Conservation (phyloP, 2,797 vertebrate species). For the Crenuchus spilurus region DNA sequence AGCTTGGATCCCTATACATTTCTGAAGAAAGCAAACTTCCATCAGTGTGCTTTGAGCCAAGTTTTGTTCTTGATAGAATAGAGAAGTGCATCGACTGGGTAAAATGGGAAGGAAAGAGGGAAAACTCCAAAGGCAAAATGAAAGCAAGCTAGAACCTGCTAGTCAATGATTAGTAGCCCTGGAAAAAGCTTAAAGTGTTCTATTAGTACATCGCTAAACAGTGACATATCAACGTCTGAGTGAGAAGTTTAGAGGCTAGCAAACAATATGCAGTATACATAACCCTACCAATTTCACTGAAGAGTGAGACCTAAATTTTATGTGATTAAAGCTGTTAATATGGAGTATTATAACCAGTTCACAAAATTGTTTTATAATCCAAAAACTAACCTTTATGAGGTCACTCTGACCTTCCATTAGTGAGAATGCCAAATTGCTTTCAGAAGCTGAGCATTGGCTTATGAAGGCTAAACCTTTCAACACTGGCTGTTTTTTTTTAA, state of each 20-base stretch:
- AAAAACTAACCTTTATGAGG: neutral
- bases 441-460: neutral
- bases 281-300: too few species aligned
- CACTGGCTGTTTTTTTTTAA: neutral
- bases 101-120: neutral
- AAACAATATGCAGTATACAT: too few species aligned
- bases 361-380: neutral
- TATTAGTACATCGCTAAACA: too few species aligned
- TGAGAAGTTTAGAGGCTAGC: too few species aligned
- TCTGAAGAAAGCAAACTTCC: neutral
- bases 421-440: neutral
- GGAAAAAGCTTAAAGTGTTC: too few species aligned
- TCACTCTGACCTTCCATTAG: neutral
- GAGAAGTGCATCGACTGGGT: neutral
- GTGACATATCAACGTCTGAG: too few species aligned
- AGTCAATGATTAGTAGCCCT: constrained; percentile 26
- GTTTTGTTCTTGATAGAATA: neutral
- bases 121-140: neutral
- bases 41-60: neutral
- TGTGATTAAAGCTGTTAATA: neutral
- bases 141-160: neutral
- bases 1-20: neutral
- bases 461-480: neutral
- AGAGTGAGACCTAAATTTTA: neutral
- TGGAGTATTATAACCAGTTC: neutral